phyloP scores from a whole-genome alignment of 2,888 invertebrate species.

The Rhabditoides inermis region DNA sequence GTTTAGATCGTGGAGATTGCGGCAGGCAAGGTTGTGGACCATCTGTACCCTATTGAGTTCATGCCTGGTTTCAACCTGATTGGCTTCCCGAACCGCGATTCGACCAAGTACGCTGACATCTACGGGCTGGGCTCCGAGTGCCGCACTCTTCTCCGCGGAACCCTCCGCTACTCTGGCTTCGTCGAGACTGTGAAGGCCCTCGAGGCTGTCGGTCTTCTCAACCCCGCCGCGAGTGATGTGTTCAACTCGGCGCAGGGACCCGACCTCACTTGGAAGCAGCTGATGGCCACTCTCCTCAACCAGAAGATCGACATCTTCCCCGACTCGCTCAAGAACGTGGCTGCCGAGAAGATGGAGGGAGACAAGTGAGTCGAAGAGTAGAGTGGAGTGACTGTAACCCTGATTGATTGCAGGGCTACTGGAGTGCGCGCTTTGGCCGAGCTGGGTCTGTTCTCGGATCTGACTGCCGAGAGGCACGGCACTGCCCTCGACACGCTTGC shows the following conservation, averaged over 20 bases:
- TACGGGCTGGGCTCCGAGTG: conserved; percentile 73
- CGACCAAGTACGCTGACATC: conserved; percentile 73
- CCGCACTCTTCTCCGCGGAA: conserved; percentile 82
- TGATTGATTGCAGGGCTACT: conserved; percentile 2
- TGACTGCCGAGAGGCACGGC: conserved; percentile 68
- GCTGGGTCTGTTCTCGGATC: conserved; percentile 75
- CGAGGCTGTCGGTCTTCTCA: conserved; percentile 77
- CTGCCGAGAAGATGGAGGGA: conserved; percentile 70
- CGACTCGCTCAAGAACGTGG: conserved; percentile 77
- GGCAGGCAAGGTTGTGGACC: conserved; percentile 77
- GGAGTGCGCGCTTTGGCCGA: conserved; percentile 38
- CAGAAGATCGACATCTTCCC: conserved; percentile 79
- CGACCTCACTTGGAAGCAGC: conserved; percentile 84
- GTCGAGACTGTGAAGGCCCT: conserved; percentile 77
- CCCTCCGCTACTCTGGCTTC: conserved; percentile 81
- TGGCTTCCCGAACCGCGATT: conserved; percentile 93
- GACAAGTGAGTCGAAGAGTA: conserved; percentile 29
- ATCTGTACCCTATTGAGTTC: conserved; percentile 72
- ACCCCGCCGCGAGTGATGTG: conserved; percentile 74
- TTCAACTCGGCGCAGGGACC: conserved; percentile 85
- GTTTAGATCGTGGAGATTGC: conserved; percentile 67
- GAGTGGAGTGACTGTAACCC: background rate
- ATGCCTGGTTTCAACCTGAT: conserved; percentile 82
- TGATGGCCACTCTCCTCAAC: conserved; percentile 77
- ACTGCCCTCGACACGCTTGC: conserved; percentile 88